A percentile compares a stretch with the other conserved stretches of the same genome.
Evolutionary conservation across 2,113 vertebrate species (phyloP).

Genomic region (Geococcyx californianus): DNA sequence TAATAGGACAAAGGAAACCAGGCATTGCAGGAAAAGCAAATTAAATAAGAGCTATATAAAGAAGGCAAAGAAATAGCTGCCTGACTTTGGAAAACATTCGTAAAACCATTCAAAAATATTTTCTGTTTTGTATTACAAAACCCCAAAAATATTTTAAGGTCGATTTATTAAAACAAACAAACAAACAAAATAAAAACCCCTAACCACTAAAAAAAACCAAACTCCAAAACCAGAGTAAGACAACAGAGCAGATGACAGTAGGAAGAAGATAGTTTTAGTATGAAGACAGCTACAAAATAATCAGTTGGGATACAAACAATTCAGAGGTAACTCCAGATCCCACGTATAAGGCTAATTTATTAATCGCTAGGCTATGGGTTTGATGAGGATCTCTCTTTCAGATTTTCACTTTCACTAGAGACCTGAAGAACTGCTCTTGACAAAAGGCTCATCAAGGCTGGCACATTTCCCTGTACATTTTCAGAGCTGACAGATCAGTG

Average conservation of each 20-base stretch:
- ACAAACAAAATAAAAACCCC: background rate
- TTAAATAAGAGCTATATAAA: background rate
- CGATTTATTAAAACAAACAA: background rate
- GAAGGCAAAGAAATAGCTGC: background rate
- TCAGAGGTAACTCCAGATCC: background rate
- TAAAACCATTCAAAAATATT: background rate
- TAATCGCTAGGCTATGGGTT: background rate
- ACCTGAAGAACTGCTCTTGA: background rate
- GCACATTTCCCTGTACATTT: background rate
- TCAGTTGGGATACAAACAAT: background rate
- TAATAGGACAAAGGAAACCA: background rate
- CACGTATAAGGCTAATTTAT: background rate
- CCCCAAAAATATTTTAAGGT: background rate
- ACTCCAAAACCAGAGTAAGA: too few relatives aligned
- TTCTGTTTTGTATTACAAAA: background rate
- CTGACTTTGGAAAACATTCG: background rate
- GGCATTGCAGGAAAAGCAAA: background rate
- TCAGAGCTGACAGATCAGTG: background rate
- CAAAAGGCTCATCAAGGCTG: background rate
- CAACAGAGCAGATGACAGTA: background rate
- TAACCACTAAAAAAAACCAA: too few relatives aligned
- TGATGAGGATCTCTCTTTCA: background rate
- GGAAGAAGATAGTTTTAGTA: background rate
- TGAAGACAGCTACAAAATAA: background rate
- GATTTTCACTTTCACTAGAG: background rate